These are phyloP conservation scores for Cydia splendana DNA, from an alignment of 1,140 invertebrate species.

Conservation along the genomic window DNA sequence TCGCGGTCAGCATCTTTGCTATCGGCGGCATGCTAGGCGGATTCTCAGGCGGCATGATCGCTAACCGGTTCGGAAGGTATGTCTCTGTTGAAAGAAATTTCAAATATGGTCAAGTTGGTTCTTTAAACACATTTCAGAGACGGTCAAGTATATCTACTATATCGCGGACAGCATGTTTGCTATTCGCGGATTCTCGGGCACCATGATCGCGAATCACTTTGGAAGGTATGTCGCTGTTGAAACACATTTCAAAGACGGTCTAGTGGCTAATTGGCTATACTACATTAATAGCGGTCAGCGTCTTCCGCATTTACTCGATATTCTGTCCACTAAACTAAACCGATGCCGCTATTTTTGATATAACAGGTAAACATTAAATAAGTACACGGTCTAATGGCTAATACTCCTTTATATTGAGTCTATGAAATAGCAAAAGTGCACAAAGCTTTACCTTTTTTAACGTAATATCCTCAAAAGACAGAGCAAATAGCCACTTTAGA, in stretches of 20 bases:
- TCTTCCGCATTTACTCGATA: too few relatives aligned
- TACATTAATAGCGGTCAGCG: conserved; percentile 94
- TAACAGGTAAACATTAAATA: too few relatives aligned
- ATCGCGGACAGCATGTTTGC: conserved; percentile 97
- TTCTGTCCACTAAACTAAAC: too few relatives aligned
- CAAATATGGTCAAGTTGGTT: conserved; percentile 85
- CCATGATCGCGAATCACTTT: conserved; percentile 86
- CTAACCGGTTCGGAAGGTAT: conserved; percentile 78
- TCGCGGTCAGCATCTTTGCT: conserved; percentile 96
- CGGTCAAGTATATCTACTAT: too few relatives aligned
- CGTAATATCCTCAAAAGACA: too few relatives aligned
- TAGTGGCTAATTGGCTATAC: conserved; percentile 89
- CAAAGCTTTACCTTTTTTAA: too few relatives aligned
- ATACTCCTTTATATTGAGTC: too few relatives aligned
- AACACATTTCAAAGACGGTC: conserved; percentile 69
- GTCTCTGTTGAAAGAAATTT: conserved; percentile 53
- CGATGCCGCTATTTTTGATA: too few relatives aligned
- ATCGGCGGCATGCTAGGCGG: conserved; percentile 98
- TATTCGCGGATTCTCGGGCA: conserved; percentile 95
- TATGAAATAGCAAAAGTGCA: too few relatives aligned
- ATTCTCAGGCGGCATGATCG: conserved; percentile 94
- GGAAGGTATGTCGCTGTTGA: conserved; percentile 58
- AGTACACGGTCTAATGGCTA: too few relatives aligned
- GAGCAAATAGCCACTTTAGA: too few relatives aligned
- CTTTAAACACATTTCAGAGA: too few relatives aligned